Evolutionary conservation across 2,797 vertebrate genomes (phyloP), one percentile per base, ranked within the genome.

Genomic region (Danio tinwini): DNA sequence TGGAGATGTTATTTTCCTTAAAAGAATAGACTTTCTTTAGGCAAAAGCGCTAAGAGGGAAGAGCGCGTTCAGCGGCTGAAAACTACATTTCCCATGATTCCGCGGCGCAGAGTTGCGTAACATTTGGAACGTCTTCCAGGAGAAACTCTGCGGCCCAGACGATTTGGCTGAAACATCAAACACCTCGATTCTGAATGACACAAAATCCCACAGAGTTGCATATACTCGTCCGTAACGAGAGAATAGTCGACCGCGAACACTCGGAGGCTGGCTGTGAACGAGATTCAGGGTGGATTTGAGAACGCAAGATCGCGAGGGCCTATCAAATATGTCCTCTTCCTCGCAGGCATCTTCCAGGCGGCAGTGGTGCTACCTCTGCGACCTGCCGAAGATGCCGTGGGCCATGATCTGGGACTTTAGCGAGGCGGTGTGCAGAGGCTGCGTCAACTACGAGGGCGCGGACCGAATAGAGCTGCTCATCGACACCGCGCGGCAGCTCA

Each of bases 351-450:
- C 93, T 86, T 95, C 95, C 85, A 90, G 95, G 88, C 93, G 96
- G 87, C 96, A 96, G 85, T 96, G 96, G 95, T 96, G 96, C 87
- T 96, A 95, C 92, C 89, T 97, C 77, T 97, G 96, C 89, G 96
- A 96, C 90, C 88, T 97, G 91, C 96, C 96, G 1, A 96, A 96
- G 91, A 95, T 95, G 94, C 96, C 96, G 0, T 97, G 96, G 96
- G 96, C 96, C 2, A 95, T 97, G 91, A 94, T 96, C 76, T 96
- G 96, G 96, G 96, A 96, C 89, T 97, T 97, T 87, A 96, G 95
- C 84, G 96, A 97, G 88, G 95, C 96, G 21, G 96, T 97, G 5
- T 97, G 96, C 53, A 93, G 96, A 0, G 96, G 96, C 2, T 97
- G 96, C 64, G 96, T 96, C n/a, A 97, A 97, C 88, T 97, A 96